A percentile compares a stretch with the other conserved stretches of the same genome.
These are phyloP conservation scores for Neodiprion virginianus DNA, from an alignment of 1,140 invertebrate species.

Conservation along the genomic window DNA sequence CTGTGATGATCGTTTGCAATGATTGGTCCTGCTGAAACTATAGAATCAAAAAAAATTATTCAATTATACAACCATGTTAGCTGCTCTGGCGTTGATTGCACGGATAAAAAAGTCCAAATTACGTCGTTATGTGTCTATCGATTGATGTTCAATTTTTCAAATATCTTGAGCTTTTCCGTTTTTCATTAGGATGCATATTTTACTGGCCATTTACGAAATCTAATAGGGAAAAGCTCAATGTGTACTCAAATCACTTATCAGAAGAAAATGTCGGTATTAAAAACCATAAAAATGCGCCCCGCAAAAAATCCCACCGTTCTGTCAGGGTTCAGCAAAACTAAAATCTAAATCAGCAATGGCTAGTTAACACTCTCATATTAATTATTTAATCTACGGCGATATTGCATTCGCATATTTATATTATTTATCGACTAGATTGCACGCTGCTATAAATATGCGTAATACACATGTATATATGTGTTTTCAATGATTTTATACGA, in stretches of 20 bases:
- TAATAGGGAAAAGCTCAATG: too few relatives aligned
- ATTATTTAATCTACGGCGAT: neutral
- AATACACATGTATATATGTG: neutral
- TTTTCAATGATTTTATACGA: too few relatives aligned
- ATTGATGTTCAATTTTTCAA: too few relatives aligned
- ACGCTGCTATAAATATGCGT: neutral
- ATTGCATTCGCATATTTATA: neutral
- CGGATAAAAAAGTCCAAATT: too few relatives aligned
- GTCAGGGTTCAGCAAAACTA: neutral
- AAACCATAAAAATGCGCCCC: too few relatives aligned
- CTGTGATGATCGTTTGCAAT: constrained; percentile 36
- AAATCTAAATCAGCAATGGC: neutral
- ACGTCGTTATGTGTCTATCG: too few relatives aligned
- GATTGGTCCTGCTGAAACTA: constrained; percentile 44
- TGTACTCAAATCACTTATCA: too few relatives aligned
- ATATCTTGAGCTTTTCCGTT: too few relatives aligned
- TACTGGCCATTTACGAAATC: too few relatives aligned
- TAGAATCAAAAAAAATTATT: constrained; percentile 32
- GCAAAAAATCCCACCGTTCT: too few relatives aligned
- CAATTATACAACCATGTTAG: neutral
- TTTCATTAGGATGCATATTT: too few relatives aligned
- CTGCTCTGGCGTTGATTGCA: neutral
- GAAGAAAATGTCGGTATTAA: too few relatives aligned
- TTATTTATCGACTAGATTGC: neutral
- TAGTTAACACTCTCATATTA: neutral